These are phyloP conservation scores for Trematocara zebra DNA, from an alignment of 2,113 vertebrate genomes.

Conservation along the genomic window DNA sequence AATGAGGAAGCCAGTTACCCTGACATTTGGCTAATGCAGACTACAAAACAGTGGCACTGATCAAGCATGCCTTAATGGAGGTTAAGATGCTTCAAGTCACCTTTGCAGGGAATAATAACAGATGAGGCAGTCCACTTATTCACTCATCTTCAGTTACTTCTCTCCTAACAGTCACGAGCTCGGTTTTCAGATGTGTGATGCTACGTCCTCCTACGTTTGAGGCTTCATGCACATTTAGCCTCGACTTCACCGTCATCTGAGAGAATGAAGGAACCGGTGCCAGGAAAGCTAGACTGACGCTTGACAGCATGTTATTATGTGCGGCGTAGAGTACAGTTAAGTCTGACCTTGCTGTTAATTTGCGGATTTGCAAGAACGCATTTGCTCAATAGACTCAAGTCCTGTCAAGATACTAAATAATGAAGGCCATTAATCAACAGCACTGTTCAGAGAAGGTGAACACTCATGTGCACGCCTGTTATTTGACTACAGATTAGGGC, in stretches of 20 bases:
- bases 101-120: conserved; percentile 2
- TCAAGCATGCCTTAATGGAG: not conserved
- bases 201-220: not conserved
- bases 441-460: not conserved
- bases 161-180: not conserved
- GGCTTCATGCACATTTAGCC: not conserved
- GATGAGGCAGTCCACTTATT: not conserved
- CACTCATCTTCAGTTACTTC: not conserved
- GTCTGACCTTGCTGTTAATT: not conserved
- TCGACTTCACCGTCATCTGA: not conserved
- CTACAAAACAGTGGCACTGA: not conserved
- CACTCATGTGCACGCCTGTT: not conserved
- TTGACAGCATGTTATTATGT: not conserved
- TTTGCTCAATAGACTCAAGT: not conserved
- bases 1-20: not conserved
- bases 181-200: not conserved
- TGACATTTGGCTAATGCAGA: not conserved
- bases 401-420: not conserved
- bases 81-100: not conserved
- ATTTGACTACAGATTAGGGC: not conserved
- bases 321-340: not conserved
- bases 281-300: not conserved
- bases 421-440: not conserved
- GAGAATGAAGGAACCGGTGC: not conserved
- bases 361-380: not conserved